Base-by-base conservation (phyloP, 2,113 vertebrate species). In the Erythrolamprus reginae region DNA sequence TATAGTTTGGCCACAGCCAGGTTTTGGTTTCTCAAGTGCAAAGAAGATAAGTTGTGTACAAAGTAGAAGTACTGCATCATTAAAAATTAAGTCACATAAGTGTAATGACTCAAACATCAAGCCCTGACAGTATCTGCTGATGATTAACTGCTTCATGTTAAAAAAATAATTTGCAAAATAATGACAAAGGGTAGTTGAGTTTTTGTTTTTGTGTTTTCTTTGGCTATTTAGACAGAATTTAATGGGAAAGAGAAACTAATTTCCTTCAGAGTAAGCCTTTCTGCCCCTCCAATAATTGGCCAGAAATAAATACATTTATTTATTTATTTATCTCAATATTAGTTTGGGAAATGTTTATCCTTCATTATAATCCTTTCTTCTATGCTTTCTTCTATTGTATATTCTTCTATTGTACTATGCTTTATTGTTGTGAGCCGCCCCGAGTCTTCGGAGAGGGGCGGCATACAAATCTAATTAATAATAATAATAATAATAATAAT, bases 11-110 rank as follows among this genome's bases (percentile, higher is more conserved):
- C 50, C 87, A 9, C 2, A 88, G 92, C 94, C 92, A 95, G 85
- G 88, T 95, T 85, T 93, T 92, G 95, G 88, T 92, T 84, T 88
- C 82, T 88, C 33, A 53, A 15, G 47, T 91, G 91, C 93, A 90
- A 89, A 95, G 88, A 92, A 83, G 92, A 95, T 94, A 84, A 93
- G 65, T 58, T 87, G 55, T 61, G 45, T 88, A 90, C 51, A 89
- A 87, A 91, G 92, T 26, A 84, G 92, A 95, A 94, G 89, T 92
- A 94, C 95, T 94, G 26, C 91, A 95, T 94, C 87, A 93, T 96
- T 96, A 96, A 95, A 96, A 96, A 96, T 92, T 95, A 95, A 96
- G 95, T 96, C 90, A 94, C 82, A 55, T 93, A 94, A 95, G 52
- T 92, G 89, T 93, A 94, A 94, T 96, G 95, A 94, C 77, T 96